These are phyloP conservation scores for Smittia sp. DNA, from an alignment of 2,888 invertebrate genomes.

Conservation along the genomic window DNA sequence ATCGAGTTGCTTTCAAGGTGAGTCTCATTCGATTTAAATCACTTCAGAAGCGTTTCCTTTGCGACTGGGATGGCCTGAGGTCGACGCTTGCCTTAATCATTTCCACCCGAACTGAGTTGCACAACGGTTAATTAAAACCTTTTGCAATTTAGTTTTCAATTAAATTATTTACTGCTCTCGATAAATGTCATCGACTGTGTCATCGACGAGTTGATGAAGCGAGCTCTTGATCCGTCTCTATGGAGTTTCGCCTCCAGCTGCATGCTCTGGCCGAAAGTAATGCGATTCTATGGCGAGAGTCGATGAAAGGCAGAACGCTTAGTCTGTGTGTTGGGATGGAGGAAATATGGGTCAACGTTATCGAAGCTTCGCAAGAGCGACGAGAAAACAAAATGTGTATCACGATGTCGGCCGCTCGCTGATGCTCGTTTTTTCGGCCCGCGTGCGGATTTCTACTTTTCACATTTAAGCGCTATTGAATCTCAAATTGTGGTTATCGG, in stretches of 20 bases:
- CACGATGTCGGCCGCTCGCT: neutral
- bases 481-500: slow-evolving; percentile 2
- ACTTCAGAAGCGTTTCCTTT: neutral
- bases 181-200: neutral
- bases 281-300: neutral
- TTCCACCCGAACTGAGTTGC: neutral
- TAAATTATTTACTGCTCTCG: neutral
- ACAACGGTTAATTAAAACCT: neutral
- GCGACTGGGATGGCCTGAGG: too few relatives aligned
- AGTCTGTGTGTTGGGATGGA: neutral
- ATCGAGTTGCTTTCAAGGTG: slow-evolving; percentile 88
- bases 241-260: neutral
- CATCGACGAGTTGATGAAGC: too few relatives aligned
- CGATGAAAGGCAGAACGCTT: neutral
- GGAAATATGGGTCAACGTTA: slow-evolving; percentile 29
- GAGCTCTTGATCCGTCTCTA: too few relatives aligned
- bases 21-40: neutral
- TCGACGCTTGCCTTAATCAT: neutral
- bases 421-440: too few relatives aligned
- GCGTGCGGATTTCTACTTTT: too few relatives aligned
- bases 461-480: neutral
- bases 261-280: neutral
- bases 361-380: neutral
- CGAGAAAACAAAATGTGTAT: neutral
- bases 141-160: neutral